phyloP scores from a whole-genome alignment of 2,113 vertebrate genomes.

The Seriola rivoliana region DNA sequence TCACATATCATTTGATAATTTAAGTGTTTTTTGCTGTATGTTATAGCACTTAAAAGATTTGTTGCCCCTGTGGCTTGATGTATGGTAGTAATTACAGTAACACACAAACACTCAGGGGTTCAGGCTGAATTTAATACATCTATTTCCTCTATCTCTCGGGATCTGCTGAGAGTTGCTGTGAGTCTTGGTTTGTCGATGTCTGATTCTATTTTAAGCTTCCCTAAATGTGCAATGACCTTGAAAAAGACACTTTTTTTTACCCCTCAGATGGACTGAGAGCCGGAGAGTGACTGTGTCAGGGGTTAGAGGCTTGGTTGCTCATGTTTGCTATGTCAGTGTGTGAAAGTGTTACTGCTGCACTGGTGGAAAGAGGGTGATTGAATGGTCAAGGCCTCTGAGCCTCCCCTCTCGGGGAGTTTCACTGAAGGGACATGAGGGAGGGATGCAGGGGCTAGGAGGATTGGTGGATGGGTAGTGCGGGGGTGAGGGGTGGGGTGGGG shows the following conservation, averaged over 20 bases:
- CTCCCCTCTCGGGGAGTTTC: constrained; percentile 68
- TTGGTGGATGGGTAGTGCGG: constrained; percentile 37
- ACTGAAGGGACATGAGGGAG: constrained; percentile 58
- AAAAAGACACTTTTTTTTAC: constrained; percentile 44
- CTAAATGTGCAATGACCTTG: constrained; percentile 72
- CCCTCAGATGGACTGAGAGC: constrained; percentile 57
- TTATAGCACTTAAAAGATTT: constrained; percentile 55
- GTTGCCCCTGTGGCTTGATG: constrained; percentile 50
- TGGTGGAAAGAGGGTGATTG: constrained; percentile 69
- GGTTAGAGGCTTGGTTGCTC: constrained; percentile 59
- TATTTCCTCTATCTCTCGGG: constrained; percentile 46
- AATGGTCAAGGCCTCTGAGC: constrained; percentile 67
- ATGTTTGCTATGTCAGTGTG: constrained; percentile 53
- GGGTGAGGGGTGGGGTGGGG: constrained; percentile 13
- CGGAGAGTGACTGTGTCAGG: constrained; percentile 39
- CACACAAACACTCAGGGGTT: constrained; percentile 44
- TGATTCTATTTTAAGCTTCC: constrained; percentile 68
- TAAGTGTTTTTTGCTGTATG: constrained; percentile 40
- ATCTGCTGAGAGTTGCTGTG: constrained; percentile 54
- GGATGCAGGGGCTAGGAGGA: constrained; percentile 20
- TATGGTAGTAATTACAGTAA: constrained; percentile 62
- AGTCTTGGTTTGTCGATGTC: constrained; percentile 55
- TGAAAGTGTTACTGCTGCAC: constrained; percentile 55
- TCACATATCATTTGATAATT: constrained; percentile 33
- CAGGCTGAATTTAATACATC: constrained; percentile 51